Conservation (phyloP, 2,113 vertebrate genomes). For the Oncorhynchus tshawytscha region DNA sequence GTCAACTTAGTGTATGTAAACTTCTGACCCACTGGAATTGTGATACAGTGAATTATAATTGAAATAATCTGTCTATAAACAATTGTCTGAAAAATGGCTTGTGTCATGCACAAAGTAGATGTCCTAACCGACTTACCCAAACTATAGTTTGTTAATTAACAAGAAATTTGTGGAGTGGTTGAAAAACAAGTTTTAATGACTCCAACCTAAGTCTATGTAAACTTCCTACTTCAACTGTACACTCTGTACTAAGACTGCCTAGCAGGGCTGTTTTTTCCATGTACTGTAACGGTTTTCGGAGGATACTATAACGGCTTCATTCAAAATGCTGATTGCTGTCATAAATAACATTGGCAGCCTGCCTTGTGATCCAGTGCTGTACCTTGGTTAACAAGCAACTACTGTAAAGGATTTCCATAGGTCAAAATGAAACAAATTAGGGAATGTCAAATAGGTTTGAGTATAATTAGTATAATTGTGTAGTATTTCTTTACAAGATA, state of each 20-base stretch:
- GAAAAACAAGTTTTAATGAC: too few species aligned
- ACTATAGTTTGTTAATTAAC: too few species aligned
- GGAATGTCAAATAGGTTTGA: background rate
- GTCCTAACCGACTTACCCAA: too few species aligned
- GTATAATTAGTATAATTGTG: background rate
- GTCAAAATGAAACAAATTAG: background rate
- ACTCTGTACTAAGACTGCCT: background rate
- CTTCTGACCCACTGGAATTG: too few species aligned
- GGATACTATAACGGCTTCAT: constrained; percentile 1
- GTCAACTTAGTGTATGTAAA: too few species aligned
- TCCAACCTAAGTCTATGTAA: too few species aligned
- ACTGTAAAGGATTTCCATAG: background rate
- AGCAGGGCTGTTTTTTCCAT: constrained; percentile 2
- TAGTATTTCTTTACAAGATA: background rate
- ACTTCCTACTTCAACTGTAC: background rate
- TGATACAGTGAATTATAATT: too few species aligned
- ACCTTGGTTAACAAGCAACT: background rate
- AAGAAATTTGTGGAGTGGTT: too few species aligned
- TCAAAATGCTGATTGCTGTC: background rate
- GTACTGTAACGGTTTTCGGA: background rate
- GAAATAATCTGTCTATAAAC: too few species aligned
- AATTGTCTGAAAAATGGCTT: too few species aligned
- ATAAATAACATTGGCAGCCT: constrained; percentile 1
- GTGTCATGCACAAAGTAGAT: too few species aligned
- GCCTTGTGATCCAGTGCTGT: background rate